Base-by-base conservation (phyloP, 2,797 vertebrate species). In the Moxostoma hubbsi region DNA sequence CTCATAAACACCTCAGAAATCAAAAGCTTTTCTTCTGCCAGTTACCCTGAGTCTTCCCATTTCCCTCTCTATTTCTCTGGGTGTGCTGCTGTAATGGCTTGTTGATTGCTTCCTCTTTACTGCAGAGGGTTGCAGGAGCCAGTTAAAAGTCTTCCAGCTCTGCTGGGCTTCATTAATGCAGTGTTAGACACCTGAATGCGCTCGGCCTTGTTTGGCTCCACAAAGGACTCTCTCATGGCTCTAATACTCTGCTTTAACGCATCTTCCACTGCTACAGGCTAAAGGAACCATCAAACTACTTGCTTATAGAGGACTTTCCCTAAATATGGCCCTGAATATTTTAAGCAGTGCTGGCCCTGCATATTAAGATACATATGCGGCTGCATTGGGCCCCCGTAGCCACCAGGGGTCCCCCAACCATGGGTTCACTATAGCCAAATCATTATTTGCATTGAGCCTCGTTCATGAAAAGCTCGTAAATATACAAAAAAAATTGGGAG, bases 21-120 rank as follows among this genome's bases (percentile, higher is more conserved):
- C 61, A 63, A 64, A 47, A 64, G 43, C 62, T 64, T 64, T 64
- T 5, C 62, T 24, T 64, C 7, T 64, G 43, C 46, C 13, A 64
- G 36, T 45, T 13, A 46, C 7, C 4, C 12, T n/a, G 62, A 64
- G 36, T 7, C 13, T 24, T 2, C 43, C 16, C 9, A n/a, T 8
- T 6, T 46, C 12, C 13, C 6, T 46, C 62, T 46, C 43, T 64
- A 13, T 46, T 64, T 64, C 62, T 64, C 61, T 36, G 45, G 61
- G n/a, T 63, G 24, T 63, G 36, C 5, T 51, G 51, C 24, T 53
- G 51, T 70, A 70, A 70, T 53, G 18, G 53, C 68, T 70, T 70
- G 68, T 70, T 70, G 51, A 55, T 70, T 70, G 51, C 68, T 70
- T 53, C 68, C 51, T 70, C 16, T 70, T 64, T 64, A 64, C n/a